A percentile compares a stretch with the other conserved stretches of the same genome.
phyloP scores from a whole-genome alignment of 2,113 vertebrate species.

The Pluvianellus socialis region DNA sequence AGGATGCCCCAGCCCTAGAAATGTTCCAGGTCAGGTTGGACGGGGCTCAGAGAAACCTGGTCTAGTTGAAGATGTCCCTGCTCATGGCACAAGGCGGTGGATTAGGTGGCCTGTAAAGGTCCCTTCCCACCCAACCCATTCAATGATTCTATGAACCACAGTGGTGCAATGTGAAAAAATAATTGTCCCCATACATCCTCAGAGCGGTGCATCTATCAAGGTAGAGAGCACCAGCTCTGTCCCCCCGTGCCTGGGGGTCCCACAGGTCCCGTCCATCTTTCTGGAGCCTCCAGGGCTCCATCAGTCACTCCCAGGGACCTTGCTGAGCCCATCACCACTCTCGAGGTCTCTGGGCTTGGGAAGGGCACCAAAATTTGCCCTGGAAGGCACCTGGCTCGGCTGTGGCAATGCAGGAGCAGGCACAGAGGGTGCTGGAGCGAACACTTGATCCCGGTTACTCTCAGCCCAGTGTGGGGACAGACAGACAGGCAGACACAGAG shows the following conservation, averaged over 20 bases:
- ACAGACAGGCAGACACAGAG: not conserved
- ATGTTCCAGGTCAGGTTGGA: not conserved
- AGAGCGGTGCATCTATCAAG: fast-evolving
- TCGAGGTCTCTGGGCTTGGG: not conserved
- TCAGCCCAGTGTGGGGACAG: fast-evolving
- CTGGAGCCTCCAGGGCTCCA: not conserved
- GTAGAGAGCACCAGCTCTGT: not conserved
- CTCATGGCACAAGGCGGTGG: not conserved
- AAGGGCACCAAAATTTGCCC: not conserved
- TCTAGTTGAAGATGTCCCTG: not conserved
- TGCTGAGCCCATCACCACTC: not conserved
- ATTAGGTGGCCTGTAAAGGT: not conserved
- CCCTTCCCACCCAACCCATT: not conserved
- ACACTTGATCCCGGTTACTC: fast-evolving
- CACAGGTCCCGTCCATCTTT: not conserved
- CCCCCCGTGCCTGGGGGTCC: not conserved
- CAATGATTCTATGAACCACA: not conserved
- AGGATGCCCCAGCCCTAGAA: not conserved
- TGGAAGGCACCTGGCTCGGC: not conserved
- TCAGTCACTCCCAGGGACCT: not conserved
- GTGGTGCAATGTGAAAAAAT: not conserved
- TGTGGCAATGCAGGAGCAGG: not conserved
- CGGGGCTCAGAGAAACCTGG: not conserved
- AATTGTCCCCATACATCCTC: fast-evolving
- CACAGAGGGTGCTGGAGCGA: not conserved